Percentiles rank a stretch among this genome's conserved stretches.
Evolutionary conservation across 1,140 invertebrate genomes (phyloP).

Genomic region (Brachionus manjavacas): DNA sequence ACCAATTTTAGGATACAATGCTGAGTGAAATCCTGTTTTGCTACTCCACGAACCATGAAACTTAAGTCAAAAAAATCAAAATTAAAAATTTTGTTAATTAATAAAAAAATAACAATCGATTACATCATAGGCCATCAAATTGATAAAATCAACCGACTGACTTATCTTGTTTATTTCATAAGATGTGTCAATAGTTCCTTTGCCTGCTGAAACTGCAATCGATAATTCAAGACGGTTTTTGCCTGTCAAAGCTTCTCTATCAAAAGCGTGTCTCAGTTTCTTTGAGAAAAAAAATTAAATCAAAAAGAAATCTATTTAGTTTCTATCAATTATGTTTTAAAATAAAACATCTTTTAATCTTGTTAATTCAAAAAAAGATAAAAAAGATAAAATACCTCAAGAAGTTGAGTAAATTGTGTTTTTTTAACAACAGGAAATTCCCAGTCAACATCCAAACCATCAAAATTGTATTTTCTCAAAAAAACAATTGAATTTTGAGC

Average conservation of each 20-base stretch:
- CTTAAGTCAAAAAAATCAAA: background rate
- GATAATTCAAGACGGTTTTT: constrained; percentile 63
- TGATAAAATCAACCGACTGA: constrained; percentile 86
- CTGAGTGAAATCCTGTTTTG: constrained; percentile 26
- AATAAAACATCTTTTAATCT: background rate
- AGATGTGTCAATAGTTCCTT: constrained; percentile 53
- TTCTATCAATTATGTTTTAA: background rate
- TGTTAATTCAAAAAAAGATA: background rate
- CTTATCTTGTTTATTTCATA: constrained; percentile 75
- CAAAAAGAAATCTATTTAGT: background rate
- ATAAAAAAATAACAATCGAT: constrained; percentile 63
- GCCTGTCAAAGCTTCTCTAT: constrained; percentile 61
- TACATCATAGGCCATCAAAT: constrained; percentile 76
- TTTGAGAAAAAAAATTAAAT: background rate
- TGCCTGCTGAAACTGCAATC: constrained; percentile 47
- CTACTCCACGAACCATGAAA: constrained; percentile 34
- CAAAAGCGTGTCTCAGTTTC: constrained; percentile 45
- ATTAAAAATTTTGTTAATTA: background rate
- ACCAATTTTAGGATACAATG: background rate
- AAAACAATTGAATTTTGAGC: constrained; percentile 44
- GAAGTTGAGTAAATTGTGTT: constrained; percentile 43
- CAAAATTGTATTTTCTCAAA: constrained; percentile 58
- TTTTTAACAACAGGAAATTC: constrained; percentile 47
- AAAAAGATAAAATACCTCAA: constrained; percentile 36
- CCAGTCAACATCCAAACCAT: constrained; percentile 48